Evolutionary conservation across 2,797 vertebrate species (phyloP), one percentile per base, ranked within the genome.

Genomic region (Sebastes steindachneri): DNA sequence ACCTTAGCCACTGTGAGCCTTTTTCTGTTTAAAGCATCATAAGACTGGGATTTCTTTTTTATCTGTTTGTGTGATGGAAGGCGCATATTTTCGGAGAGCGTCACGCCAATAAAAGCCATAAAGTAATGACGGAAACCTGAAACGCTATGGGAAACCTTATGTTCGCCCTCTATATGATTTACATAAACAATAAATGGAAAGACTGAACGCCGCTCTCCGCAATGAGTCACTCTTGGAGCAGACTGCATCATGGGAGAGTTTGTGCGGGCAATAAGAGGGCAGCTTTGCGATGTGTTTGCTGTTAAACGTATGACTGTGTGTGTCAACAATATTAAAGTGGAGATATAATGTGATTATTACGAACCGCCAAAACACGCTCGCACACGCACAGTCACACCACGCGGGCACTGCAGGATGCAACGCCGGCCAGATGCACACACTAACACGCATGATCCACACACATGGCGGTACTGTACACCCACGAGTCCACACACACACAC

Each of bases 131-230:
- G 88, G 90, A 94, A 95, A 94, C 88, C 85, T 94, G 90, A 91
- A 92, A 86, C n/a, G 1, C 68, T 8, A 48, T 29, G 37, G 86
- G 70, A 83, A 89, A 77, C 35, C 33, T 87, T 88, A 80, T 68
- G 74, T 92, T 88, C 69, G 67, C 79, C 83, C 79, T 89, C 79
- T 89, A 89, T 88, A 85, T 87, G 92, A 95, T 93, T 95, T 95
- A 91, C 90, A 95, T 94, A 89, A 95, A 94, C 88, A 88, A 90
- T 89, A 86, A 90, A 90, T 92, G 93, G 92, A 94, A 95, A 94
- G 86, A 90, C 75, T 88, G 86, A 92, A 82, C 10, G n/a, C 71
- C 68, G 11, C 31, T 86, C 53, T 81, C 88, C 58, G 21, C 79
- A 92, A 80, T 93, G 92, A 95, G 74, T 95, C 94, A 95, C 82